Base-by-base conservation (phyloP, 2,888 invertebrate genomes). In the Tinea trinotella region DNA sequence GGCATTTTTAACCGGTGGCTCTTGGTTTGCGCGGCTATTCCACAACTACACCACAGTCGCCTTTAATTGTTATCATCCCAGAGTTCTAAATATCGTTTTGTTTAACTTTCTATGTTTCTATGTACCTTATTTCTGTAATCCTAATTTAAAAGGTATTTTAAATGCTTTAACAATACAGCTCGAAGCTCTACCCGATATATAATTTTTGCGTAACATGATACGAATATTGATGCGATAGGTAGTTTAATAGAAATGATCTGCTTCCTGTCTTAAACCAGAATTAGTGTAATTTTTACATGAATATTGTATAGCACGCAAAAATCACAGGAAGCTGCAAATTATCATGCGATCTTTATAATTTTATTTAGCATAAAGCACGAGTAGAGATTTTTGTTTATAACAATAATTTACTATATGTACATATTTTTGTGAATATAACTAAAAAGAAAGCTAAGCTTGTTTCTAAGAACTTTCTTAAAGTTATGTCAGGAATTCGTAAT, bases 311-410 rank as follows among this genome's bases (percentile, higher is more conserved):
- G 40, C 40, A 40, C 24, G 50, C 50, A 20, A 49, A 17, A 15
- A 50, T 50, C 22, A 50, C 50, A 50, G 50, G 50, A 50, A 50
- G 50, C 50, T 22, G 24, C 24, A 24, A 24, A 50, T 50, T 50
- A 50, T 50, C 24, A 50, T 1, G 24, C 50, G 19, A 46, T 15
- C 40, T n/a, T 40, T n/a, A 40, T 40, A 40, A 3, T 3, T 40
- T 40, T 12, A 40, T 40, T 40, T 40, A 7, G 30, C 30, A 30
- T 30, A 30, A 40, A 40, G 40, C 40, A 40, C 40, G 13, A 5
- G 24, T 24, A 24, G n/a, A n/a, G n/a, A n/a, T 40, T 2, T 40
- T 13, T 40, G n/a, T 12, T 40, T 40, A 40, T 40, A n/a, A 12
- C 10, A n/a, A n/a, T 4, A 40, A 13, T 15, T 12, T 40, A n/a